Percentiles rank a stretch among this genome's conserved stretches.
phyloP scores from a whole-genome alignment of 2,797 vertebrate genomes.

The Poeciliopsis turneri region DNA sequence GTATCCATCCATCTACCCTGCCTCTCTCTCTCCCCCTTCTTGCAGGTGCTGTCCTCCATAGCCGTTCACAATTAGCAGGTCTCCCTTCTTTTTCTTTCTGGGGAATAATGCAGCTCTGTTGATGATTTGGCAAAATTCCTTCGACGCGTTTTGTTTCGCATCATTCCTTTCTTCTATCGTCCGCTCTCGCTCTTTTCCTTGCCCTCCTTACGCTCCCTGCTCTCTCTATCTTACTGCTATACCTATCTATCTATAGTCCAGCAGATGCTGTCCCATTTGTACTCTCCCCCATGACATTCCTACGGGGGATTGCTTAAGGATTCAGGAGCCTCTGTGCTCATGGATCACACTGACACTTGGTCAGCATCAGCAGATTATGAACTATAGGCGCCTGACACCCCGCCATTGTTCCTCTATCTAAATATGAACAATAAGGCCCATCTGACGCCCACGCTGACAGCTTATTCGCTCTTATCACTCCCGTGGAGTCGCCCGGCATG shows the following conservation, averaged over 20 bases:
- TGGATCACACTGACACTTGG: conserved; percentile 81
- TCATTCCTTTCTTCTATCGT: conserved; percentile 35
- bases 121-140: conserved; percentile 39
- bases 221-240: conserved; percentile 57
- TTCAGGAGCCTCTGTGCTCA: conserved; percentile 71
- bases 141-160: conserved; percentile 43
- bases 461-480: conserved; percentile 75
- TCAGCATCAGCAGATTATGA: conserved; percentile 86
- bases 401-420: conserved; percentile 84
- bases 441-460: conserved; percentile 71
- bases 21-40: conserved; percentile 15
- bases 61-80: conserved; percentile 62
- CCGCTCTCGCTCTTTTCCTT: conserved; percentile 40
- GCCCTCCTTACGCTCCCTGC: conserved; percentile 50
- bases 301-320: conserved; percentile 77
- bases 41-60: conserved; percentile 59
- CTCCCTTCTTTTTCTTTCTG: conserved; percentile 34
- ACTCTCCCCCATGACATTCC: conserved; percentile 80
- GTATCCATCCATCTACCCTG: conserved; percentile 57
- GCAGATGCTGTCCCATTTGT: conserved; percentile 83
- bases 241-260: conserved; percentile 82
- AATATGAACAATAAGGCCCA: conserved; percentile 84
- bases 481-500: conserved; percentile 67
- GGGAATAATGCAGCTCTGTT: conserved; percentile 22
- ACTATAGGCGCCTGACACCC: conserved; percentile 80